Evolutionary conservation across 2,888 invertebrate species (phyloP), one percentile per base, ranked within the genome.

Genomic region (Xestoiulus laeticollis): DNA sequence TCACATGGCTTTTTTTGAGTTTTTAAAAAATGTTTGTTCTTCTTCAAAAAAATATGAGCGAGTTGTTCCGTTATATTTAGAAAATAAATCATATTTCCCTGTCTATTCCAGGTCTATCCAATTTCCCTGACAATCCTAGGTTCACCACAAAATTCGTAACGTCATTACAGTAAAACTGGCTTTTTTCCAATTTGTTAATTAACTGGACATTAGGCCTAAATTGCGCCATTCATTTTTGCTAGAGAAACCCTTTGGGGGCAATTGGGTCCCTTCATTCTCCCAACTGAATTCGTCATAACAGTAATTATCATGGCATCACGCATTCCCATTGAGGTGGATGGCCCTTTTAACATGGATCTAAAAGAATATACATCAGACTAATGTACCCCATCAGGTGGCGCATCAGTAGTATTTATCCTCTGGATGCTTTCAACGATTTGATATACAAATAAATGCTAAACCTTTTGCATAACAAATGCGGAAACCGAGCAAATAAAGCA

Each of bases 401-500:
- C 59, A 6, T 59, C 3, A 59, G 53, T 53, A n/a, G 53, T 8
- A 38, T 5, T 5, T 8, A 38, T 38, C 5, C 38, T 38, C 38
- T 38, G 53, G 53, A 53, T 53, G n/a, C 53, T n/a, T 19, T n/a
- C 53, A 2, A 68, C 22, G 22, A 68, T 68, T 68, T 22, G 10
- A 12, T 22, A 22, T 68, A 68, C 22, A 68, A 68, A 68, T 68
- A 68, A 68, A 68, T 68, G 22, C 59, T 53, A 53, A 53, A 19
- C 53, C 53, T 53, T n/a, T 53, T 8, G 38, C 5, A 53, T 53
- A 53, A 53, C 19, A 5, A n/a, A 19, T 5, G 53, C 53, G 5
- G 53, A 53, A 53, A 53, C 53, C 53, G 53, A 53, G 53, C 53
- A 53, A 53, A 53, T 53, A 53, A 53, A 53, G 53, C 53, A 53